Evolutionary conservation across 2,113 vertebrate species (phyloP).

Genomic region (Miniopterus natalensis): DNA sequence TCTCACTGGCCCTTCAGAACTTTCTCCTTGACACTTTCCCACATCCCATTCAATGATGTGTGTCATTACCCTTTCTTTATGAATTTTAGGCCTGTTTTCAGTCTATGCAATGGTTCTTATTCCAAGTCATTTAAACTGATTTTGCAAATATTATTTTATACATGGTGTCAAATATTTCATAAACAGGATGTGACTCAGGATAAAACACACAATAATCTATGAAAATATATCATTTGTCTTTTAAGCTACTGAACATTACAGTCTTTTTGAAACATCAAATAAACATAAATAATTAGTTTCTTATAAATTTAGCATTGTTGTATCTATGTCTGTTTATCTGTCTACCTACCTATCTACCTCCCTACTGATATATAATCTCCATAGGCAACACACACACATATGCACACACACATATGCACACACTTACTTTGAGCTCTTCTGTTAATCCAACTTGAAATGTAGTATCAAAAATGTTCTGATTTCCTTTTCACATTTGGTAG

Average conservation of each 20-base stretch:
- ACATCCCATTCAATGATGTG: neutral
- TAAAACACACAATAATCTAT: neutral
- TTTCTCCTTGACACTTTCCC: neutral
- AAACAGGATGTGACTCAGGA: neutral
- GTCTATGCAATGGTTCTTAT: neutral
- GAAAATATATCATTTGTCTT: neutral
- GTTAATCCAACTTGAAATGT: neutral
- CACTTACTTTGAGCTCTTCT: neutral
- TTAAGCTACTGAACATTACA: neutral
- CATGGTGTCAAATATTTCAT: neutral
- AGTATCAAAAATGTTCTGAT: neutral
- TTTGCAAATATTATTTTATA: constrained; percentile 51
- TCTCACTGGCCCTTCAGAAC: neutral
- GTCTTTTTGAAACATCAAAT: neutral
- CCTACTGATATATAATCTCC: neutral
- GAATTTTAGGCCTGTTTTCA: neutral
- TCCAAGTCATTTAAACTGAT: neutral
- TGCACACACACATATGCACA: neutral
- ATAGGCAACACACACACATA: neutral
- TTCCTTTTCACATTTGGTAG: neutral
- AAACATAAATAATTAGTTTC: neutral
- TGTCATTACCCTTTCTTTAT: constrained; percentile 16
- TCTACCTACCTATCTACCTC: neutral
- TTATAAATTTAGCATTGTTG: neutral
- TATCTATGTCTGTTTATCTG: neutral